Evolutionary conservation across 2,888 invertebrate genomes (phyloP).

Genomic region (Phortica okadai): DNA sequence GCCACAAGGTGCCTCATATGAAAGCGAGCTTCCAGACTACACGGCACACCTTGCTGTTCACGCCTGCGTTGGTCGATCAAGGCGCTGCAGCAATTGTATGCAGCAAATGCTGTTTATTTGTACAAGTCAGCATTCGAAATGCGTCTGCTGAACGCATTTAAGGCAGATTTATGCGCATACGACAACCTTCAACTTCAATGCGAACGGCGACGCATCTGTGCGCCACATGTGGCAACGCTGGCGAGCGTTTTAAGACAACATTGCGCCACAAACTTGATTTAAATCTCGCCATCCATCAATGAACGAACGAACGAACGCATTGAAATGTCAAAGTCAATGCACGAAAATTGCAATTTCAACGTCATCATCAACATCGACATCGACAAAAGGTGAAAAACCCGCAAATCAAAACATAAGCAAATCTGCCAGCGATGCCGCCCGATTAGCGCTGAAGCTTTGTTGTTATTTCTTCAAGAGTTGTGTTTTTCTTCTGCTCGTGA

Average conservation of each 20-base stretch:
- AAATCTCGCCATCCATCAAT: neutral
- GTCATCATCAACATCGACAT: neutral
- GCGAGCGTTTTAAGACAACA: neutral
- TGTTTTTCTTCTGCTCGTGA: neutral
- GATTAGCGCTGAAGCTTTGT: neutral
- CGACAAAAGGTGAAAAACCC: slow-evolving; percentile 4
- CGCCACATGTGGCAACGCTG: slow-evolving; percentile 61
- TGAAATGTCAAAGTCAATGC: slow-evolving; percentile 39
- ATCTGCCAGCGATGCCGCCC: neutral
- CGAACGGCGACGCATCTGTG: slow-evolving; percentile 49
- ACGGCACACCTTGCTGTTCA: too few species aligned
- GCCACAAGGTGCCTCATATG: too few species aligned
- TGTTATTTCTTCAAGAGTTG: neutral
- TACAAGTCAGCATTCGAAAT: slow-evolving; percentile 38
- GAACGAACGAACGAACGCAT: neutral
- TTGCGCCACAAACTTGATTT: too few species aligned
- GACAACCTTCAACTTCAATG: slow-evolving; percentile 22
- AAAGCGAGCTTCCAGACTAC: too few species aligned
- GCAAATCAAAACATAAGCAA: neutral
- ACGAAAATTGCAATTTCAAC: slow-evolving; percentile 8
- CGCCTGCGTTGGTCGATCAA: neutral
- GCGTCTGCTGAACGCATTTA: slow-evolving; percentile 16
- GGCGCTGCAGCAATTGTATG: neutral
- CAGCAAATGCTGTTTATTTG: slow-evolving; percentile 4
- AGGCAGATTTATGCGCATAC: slow-evolving; percentile 25